Conservation (phyloP, 2,113 vertebrate species). For the Ardeotis arabs region DNA sequence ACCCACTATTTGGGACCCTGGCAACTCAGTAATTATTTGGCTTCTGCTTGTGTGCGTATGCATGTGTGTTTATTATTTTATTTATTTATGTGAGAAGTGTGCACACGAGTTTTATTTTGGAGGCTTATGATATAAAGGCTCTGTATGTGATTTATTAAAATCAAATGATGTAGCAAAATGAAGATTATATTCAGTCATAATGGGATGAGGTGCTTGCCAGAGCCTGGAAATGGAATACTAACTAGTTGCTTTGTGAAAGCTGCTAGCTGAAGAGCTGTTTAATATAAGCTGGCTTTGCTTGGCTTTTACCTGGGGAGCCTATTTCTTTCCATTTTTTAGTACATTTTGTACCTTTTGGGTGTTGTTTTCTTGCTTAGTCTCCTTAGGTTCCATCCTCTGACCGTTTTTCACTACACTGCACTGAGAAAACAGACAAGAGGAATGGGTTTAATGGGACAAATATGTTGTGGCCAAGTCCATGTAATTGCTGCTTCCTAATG, state of each 20-base stretch:
- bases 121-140: constrained; percentile 15
- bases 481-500: not conserved
- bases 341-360: not conserved
- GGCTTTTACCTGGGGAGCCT: not conserved
- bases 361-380: not conserved
- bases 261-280: not conserved
- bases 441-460: not conserved
- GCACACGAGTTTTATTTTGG: not conserved
- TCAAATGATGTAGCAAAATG: not conserved
- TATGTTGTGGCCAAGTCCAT: rapidly evolving
- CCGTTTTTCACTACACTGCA: not conserved
- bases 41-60: not conserved
- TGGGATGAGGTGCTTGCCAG: not conserved
- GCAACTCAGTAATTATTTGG: constrained; percentile 30
- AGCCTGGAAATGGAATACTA: not conserved
- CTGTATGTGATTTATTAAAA: constrained; percentile 43
- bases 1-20: not conserved
- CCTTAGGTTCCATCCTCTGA: not conserved
- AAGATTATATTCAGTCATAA: constrained; percentile 30
- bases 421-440: not conserved
- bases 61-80: constrained; percentile 41
- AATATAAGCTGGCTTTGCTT: not conserved
- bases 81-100: constrained; percentile 25
- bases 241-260: not conserved
- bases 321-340: not conserved